These are phyloP conservation scores for Aelia acuminata DNA, from an alignment of 2,888 invertebrate genomes.

Conservation along the genomic window DNA sequence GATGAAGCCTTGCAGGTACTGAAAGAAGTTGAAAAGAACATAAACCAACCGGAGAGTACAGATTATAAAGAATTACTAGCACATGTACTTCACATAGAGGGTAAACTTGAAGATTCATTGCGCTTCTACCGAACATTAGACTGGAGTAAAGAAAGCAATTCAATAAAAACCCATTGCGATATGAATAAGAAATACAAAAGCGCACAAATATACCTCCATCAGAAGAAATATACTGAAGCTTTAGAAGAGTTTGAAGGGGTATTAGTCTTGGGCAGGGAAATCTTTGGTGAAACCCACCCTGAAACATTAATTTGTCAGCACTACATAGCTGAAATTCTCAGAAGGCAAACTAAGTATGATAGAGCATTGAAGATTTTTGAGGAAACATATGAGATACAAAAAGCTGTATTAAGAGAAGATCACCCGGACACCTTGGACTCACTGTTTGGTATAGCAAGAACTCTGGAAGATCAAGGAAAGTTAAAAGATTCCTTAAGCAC, in stretches of 20 bases:
- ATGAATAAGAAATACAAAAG: background rate
- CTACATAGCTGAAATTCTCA: background rate
- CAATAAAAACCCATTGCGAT: background rate
- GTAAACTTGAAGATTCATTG: background rate
- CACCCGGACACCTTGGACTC: background rate
- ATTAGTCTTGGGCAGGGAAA: background rate
- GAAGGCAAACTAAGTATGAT: background rate
- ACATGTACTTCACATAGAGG: background rate
- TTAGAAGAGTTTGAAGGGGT: background rate
- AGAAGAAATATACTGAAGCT: background rate
- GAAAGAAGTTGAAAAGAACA: background rate
- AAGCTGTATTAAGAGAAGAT: background rate
- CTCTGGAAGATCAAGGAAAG: constrained; percentile 12
- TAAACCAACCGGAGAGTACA: background rate
- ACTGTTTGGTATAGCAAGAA: background rate
- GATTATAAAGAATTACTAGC: background rate
- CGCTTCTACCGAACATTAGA: background rate
- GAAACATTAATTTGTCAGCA: background rate
- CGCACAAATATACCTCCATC: background rate
- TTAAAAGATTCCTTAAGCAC: background rate
- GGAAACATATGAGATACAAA: constrained; percentile 6
- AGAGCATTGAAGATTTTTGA: constrained; percentile 7
- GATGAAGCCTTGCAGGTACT: background rate
- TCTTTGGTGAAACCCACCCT: background rate
- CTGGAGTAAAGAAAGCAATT: background rate